A percentile compares a stretch with the other conserved stretches of the same genome.
These are phyloP conservation scores for Spialia ferax DNA, from an alignment of 2,888 invertebrate species.

Conservation along the genomic window DNA sequence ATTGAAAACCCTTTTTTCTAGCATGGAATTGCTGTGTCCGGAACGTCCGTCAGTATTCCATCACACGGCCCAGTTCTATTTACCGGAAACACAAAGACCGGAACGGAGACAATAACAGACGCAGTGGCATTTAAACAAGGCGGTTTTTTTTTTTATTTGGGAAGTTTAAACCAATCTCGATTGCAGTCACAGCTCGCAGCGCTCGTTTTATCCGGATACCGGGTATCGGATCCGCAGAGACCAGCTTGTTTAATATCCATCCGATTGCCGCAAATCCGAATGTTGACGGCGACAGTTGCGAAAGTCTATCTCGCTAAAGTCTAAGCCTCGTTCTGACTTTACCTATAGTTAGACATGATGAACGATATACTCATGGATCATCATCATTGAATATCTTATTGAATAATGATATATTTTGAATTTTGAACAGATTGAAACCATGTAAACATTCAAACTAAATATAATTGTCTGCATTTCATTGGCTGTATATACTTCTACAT, in stretches of 20 bases:
- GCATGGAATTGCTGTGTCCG: background rate
- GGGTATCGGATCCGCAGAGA: slow-evolving; percentile 44
- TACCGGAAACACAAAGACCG: slow-evolving; percentile 32
- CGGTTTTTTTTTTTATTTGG: slow-evolving; percentile 24
- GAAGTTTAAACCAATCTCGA: slow-evolving; percentile 47
- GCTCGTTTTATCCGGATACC: slow-evolving; percentile 42
- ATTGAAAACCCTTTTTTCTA: background rate
- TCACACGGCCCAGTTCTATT: slow-evolving; percentile 32
- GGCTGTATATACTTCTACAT: too few relatives aligned
- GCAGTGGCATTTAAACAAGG: slow-evolving; percentile 37
- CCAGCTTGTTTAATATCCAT: slow-evolving; percentile 71
- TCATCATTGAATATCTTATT: too few relatives aligned
- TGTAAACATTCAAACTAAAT: too few relatives aligned
- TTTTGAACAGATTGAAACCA: too few relatives aligned
- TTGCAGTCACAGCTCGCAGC: slow-evolving; percentile 43
- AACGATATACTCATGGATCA: too few relatives aligned
- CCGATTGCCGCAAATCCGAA: slow-evolving; percentile 69
- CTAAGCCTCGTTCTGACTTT: slow-evolving; percentile 42
- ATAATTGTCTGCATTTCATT: too few relatives aligned
- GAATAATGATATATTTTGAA: too few relatives aligned
- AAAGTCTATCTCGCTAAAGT: slow-evolving; percentile 60
- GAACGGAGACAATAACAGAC: slow-evolving; percentile 32
- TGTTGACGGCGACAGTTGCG: slow-evolving; percentile 68
- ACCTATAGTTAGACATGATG: too few relatives aligned
- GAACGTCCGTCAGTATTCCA: slow-evolving; percentile 11